These are phyloP conservation scores for Tiliacea aurago DNA, from an alignment of 2,888 invertebrate species.

Conservation along the genomic window DNA sequence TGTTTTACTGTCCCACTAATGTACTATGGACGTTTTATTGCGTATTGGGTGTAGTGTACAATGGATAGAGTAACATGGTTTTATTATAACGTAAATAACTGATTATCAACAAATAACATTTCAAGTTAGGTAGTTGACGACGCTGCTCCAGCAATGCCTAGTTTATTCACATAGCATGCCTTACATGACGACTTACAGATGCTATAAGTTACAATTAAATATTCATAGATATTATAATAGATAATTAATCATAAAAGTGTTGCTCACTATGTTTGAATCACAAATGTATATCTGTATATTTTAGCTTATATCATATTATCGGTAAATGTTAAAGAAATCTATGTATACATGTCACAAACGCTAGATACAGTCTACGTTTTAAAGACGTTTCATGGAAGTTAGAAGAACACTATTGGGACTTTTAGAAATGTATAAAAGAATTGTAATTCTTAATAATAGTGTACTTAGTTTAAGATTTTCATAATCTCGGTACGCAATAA, in stretches of 20 bases:
- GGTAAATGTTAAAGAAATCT: slow-evolving; percentile 64
- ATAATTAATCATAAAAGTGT: slow-evolving; percentile 71
- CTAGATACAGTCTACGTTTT: slow-evolving; percentile 60
- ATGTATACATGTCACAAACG: slow-evolving; percentile 66
- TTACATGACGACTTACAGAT: slow-evolving; percentile 72
- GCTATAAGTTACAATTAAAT: slow-evolving; percentile 66
- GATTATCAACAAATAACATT: slow-evolving; percentile 77
- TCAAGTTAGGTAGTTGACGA: slow-evolving; percentile 66
- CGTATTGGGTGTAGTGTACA: slow-evolving; percentile 66
- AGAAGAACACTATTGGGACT: slow-evolving; percentile 59
- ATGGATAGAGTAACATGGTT: slow-evolving; percentile 64
- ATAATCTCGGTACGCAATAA: slow-evolving; percentile 66
- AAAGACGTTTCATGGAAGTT: slow-evolving; percentile 50
- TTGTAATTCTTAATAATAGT: slow-evolving; percentile 64
- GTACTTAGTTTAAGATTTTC: slow-evolving; percentile 66
- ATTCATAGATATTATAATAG: slow-evolving; percentile 69
- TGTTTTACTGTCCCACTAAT: slow-evolving; percentile 68
- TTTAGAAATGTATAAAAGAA: slow-evolving; percentile 63
- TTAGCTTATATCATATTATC: slow-evolving; percentile 69
- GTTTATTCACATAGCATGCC: slow-evolving; percentile 75
- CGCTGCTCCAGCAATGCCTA: slow-evolving; percentile 71
- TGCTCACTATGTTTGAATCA: slow-evolving; percentile 77
- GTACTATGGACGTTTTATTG: slow-evolving; percentile 59
- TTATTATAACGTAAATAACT: slow-evolving; percentile 72
- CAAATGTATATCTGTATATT: slow-evolving; percentile 73